phyloP scores from a whole-genome alignment of 2,888 invertebrate species.

The Dryomyza anilis region DNA sequence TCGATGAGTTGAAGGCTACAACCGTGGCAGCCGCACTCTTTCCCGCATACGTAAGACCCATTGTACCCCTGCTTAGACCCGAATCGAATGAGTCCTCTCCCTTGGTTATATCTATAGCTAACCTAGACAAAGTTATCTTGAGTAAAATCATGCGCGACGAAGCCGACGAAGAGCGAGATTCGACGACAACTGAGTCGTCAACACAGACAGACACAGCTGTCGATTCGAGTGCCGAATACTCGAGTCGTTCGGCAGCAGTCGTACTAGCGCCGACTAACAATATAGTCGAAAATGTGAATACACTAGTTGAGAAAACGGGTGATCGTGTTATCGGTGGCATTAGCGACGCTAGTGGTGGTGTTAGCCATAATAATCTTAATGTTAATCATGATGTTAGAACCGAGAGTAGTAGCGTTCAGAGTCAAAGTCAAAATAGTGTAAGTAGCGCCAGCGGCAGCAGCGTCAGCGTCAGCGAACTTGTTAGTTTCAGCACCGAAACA shows the following conservation, averaged over 20 bases:
- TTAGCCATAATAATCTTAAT: constrained; percentile 1
- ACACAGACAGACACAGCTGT: constrained; percentile 19
- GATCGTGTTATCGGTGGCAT: constrained; percentile 34
- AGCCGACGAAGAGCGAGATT: too few relatives aligned
- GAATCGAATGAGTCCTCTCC: constrained; percentile 61
- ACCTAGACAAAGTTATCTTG: constrained; percentile 60
- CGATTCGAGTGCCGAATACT: constrained; percentile 53
- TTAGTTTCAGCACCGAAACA: constrained; percentile 56
- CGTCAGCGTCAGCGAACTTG: constrained; percentile 45
- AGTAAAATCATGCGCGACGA: constrained; percentile 54
- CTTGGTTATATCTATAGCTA: constrained; percentile 61
- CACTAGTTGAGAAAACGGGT: too few relatives aligned
- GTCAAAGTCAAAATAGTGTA: constrained; percentile 30
- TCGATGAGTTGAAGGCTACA: constrained; percentile 30
- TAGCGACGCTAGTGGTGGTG: constrained; percentile 23
- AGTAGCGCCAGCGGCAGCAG: constrained; percentile 38
- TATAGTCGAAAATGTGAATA: too few relatives aligned
- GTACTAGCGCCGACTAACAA: constrained; percentile 47
- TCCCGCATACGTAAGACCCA: constrained; percentile 55
- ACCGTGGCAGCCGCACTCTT: constrained; percentile 38
- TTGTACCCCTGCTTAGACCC: constrained; percentile 57
- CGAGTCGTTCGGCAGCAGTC: constrained; percentile 48
- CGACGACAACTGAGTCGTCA: constrained; percentile 22
- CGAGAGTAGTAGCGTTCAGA: constrained; percentile 27
- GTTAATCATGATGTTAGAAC: constrained; percentile 33